These are phyloP conservation scores for Polyploca ridens DNA, from an alignment of 2,888 invertebrate species.

Conservation along the genomic window DNA sequence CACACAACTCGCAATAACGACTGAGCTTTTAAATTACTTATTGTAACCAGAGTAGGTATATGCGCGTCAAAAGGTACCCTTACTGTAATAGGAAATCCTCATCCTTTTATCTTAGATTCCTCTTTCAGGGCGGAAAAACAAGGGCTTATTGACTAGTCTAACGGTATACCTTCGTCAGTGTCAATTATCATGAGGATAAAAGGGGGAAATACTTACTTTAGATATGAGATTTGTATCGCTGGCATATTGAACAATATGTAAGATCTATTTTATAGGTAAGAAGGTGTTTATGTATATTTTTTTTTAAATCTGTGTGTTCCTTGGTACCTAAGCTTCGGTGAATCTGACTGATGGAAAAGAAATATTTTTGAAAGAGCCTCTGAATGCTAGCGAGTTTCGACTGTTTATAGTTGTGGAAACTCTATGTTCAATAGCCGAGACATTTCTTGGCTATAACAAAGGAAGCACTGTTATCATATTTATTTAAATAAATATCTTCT, in stretches of 20 bases:
- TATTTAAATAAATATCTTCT: too few relatives aligned
- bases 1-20: conserved; percentile 33
- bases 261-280: background rate
- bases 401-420: too few relatives aligned
- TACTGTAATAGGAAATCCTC: conserved; percentile 27
- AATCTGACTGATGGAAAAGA: too few relatives aligned
- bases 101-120: conserved; percentile 42
- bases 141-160: conserved; percentile 48
- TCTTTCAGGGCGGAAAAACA: conserved; percentile 43
- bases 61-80: conserved; percentile 24
- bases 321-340: too few relatives aligned
- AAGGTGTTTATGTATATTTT: too few relatives aligned
- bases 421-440: too few relatives aligned
- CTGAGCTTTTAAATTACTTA: conserved; percentile 32
- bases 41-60: conserved; percentile 24
- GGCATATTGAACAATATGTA: background rate
- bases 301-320: too few relatives aligned
- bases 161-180: conserved; percentile 70
- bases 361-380: too few relatives aligned
- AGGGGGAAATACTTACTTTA: background rate
- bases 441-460: too few relatives aligned
- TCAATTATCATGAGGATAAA: conserved; percentile 64
- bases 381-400: too few relatives aligned
- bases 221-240: background rate
- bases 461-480: too few relatives aligned